phyloP scores from a whole-genome alignment of 37 sponge, comb jelly and placozoan genomes.

The Spongilla lacustris region DNA sequence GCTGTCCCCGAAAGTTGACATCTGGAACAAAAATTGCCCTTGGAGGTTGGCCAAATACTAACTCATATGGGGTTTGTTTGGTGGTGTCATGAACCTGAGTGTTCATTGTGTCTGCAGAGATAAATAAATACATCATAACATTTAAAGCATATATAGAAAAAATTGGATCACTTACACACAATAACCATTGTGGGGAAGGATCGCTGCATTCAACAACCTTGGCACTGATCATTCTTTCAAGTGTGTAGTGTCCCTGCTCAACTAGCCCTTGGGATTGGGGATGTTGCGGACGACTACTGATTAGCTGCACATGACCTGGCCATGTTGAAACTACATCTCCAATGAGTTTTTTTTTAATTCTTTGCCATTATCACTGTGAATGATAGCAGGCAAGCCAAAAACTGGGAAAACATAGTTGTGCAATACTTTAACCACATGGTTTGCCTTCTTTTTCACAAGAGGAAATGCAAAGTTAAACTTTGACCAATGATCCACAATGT shows the following conservation, averaged over 20 bases:
- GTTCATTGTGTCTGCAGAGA: conserved; percentile 41
- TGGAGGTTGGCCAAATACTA: no score
- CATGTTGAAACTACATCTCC: not conserved
- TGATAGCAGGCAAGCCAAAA: conserved; percentile 38
- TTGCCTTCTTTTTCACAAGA: not conserved
- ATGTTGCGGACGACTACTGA: conserved; percentile 46
- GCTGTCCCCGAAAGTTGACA: conserved; percentile 2
- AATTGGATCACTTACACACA: conserved; percentile 20
- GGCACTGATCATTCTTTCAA: conserved; percentile 34
- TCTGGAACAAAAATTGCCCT: conserved; percentile 40
- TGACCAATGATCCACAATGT: conserved; percentile 48
- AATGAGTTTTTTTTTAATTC: conserved; percentile 34
- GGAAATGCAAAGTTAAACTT: conserved; percentile 49
- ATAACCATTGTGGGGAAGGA: conserved; percentile 29
- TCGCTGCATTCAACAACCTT: conserved; percentile 1
- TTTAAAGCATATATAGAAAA: not conserved
- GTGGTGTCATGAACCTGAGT: conserved; percentile 55
- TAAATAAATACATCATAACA: not conserved
- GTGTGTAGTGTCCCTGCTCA: conserved; percentile 42
- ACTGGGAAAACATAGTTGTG: conserved; percentile 14
- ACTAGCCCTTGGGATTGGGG: conserved; percentile 46
- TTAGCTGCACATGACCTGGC: conserved; percentile 18
- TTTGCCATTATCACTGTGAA: conserved; percentile 33
- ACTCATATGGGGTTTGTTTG: conserved; percentile 49
- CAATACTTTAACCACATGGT: conserved; percentile 11